Evolutionary conservation across 1,140 invertebrate species (phyloP).

Genomic region (Drosophila mauritiana): DNA sequence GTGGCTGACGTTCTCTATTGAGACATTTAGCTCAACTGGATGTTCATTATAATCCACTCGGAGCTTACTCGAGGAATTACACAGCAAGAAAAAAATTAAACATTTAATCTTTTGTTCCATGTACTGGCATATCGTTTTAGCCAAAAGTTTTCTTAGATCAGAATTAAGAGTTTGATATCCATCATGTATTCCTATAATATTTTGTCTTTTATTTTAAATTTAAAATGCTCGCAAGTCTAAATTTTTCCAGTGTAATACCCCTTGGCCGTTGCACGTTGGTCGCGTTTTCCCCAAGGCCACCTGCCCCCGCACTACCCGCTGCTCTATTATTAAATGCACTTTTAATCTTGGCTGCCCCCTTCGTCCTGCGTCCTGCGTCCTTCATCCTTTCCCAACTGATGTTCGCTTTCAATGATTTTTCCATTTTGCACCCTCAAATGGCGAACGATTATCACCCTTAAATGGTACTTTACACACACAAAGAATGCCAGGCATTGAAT

Average conservation of each 20-base stretch:
- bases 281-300: slow-evolving; percentile 72
- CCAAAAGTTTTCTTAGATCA: not conserved
- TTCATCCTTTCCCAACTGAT: slow-evolving; percentile 29
- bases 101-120: too few species aligned
- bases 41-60: slow-evolving; percentile 82
- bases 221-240: too few species aligned
- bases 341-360: slow-evolving; percentile 73
- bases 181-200: too few species aligned
- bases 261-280: slow-evolving; percentile 50
- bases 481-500: slow-evolving; percentile 79
- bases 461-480: slow-evolving; percentile 84
- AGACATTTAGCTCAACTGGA: slow-evolving; percentile 80
- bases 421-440: slow-evolving; percentile 82
- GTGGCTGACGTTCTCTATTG: slow-evolving; percentile 55
- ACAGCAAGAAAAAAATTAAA: not conserved
- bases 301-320: slow-evolving; percentile 39
- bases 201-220: not conserved
- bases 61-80: slow-evolving; percentile 30
- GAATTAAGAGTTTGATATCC: too few species aligned
- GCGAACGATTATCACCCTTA: slow-evolving; percentile 84
- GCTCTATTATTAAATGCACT: slow-evolving; percentile 83
- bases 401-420: slow-evolving; percentile 79
- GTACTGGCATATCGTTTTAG: not conserved
- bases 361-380: not conserved
- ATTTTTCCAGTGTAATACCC: slow-evolving; percentile 12